These are phyloP conservation scores for Mesorhabditis sp. DNA, from an alignment of 2,888 invertebrate genomes.

Conservation along the genomic window DNA sequence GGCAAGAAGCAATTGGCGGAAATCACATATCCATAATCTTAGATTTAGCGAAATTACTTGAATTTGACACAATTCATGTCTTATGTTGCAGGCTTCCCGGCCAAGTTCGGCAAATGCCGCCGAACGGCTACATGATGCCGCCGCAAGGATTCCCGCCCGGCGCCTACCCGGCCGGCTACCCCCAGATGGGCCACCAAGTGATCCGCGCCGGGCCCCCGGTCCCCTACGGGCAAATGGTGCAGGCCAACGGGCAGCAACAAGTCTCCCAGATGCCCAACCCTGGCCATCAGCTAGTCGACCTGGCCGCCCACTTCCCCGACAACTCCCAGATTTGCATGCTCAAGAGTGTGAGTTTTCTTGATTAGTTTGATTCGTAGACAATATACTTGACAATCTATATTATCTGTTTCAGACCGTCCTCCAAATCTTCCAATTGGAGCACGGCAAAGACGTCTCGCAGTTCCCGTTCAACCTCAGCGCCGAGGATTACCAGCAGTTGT, in stretches of 20 bases:
- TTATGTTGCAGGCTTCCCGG: neutral
- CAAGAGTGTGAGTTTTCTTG: neutral
- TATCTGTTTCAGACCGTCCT: neutral
- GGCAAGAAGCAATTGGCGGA: no score
- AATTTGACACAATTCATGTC: no score
- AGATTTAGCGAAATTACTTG: no score
- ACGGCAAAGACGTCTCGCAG: neutral
- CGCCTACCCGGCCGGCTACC: no score
- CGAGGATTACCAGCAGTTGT: neutral
- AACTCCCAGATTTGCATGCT: neutral
- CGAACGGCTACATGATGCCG: neutral
- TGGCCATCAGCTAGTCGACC: neutral
- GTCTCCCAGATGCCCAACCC: neutral
- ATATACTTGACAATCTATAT: neutral
- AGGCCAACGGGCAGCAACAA: neutral
- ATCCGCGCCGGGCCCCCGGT: conserved; percentile 1
- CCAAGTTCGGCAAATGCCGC: conserved; percentile 3
- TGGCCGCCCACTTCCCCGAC: neutral
- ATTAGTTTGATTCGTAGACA: neutral
- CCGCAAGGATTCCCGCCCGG: no score
- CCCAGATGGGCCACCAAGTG: no score
- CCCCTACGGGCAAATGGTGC: neutral
- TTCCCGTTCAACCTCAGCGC: neutral
- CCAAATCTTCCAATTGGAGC: conserved; percentile 2
- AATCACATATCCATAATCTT: no score